phyloP scores from a whole-genome alignment of 2,113 vertebrate genomes.

The Bolborhynchus lineola region DNA sequence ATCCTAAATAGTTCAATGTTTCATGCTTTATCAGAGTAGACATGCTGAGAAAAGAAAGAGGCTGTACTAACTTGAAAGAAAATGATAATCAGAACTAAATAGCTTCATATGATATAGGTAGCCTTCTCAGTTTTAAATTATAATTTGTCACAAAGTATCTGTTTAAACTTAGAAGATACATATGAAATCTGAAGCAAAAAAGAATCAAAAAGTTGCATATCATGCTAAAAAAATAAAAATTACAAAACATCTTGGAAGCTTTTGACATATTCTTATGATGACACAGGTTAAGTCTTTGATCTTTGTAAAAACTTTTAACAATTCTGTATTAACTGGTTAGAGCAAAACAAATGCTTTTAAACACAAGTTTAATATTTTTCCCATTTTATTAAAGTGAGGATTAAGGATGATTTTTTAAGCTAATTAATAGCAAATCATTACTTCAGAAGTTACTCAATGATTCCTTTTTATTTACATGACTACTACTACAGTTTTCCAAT shows the following conservation, averaged over 20 bases:
- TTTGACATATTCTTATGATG: not conserved
- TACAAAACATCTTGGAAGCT: not conserved
- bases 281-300: constrained; percentile 20
- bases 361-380: not conserved
- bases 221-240: not conserved
- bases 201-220: not conserved
- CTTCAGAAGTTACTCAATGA: not conserved
- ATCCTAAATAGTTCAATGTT: not conserved
- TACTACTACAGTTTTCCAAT: not conserved
- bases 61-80: not conserved
- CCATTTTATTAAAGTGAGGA: not conserved
- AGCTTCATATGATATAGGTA: not conserved
- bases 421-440: not conserved
- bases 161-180: not conserved
- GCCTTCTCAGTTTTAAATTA: not conserved
- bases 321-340: not conserved
- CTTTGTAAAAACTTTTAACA: not conserved
- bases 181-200: not conserved
- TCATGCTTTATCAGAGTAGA: not conserved
- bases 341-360: not conserved
- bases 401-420: not conserved
- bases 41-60: not conserved
- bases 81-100: not conserved
- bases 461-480: not conserved
- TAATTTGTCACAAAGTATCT: not conserved